Conservation (phyloP, 2,888 invertebrate species). For the Neoascia interrupta region DNA sequence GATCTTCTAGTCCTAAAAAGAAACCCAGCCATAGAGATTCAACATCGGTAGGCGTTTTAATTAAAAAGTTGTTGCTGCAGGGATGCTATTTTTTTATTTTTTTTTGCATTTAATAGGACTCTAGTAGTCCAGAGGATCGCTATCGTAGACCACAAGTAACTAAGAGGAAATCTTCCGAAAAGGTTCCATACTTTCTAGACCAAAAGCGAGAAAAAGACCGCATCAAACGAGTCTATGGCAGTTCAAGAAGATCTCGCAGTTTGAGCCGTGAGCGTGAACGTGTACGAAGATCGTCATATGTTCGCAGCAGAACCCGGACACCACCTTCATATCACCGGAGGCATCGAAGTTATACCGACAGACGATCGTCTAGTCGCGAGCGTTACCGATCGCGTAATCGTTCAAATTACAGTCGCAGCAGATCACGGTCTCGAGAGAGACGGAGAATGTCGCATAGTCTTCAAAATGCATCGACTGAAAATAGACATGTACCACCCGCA, state of each 20-base stretch:
- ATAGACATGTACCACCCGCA: constrained; percentile 6
- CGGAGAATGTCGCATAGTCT: not conserved
- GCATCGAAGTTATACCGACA: not conserved
- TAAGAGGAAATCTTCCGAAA: constrained; percentile 26
- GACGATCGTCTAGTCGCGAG: constrained; percentile 44
- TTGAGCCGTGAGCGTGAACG: constrained; percentile 12
- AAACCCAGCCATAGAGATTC: constrained; percentile 7
- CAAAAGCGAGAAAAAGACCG: constrained; percentile 57
- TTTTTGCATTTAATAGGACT: constrained; percentile 20
- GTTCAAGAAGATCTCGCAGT: constrained; percentile 33
- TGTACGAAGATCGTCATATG: not conserved
- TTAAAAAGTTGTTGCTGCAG: too few species aligned
- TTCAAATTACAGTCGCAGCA: constrained; percentile 26
- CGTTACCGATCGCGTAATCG: constrained; percentile 24
- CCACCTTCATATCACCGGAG: constrained; percentile 22
- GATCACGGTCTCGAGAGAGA: constrained; percentile 52
- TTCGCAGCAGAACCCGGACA: constrained; percentile 28
- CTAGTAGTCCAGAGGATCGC: constrained; percentile 37
- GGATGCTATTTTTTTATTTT: not conserved
- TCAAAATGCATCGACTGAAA: not conserved
- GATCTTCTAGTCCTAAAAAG: constrained; percentile 45
- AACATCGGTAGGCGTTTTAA: constrained; percentile 52
- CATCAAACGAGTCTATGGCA: constrained; percentile 45
- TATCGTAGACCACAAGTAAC: constrained; percentile 2
- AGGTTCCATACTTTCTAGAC: constrained; percentile 62